Conservation (phyloP, 2,797 vertebrate species). For the Danio jaintianensis region DNA sequence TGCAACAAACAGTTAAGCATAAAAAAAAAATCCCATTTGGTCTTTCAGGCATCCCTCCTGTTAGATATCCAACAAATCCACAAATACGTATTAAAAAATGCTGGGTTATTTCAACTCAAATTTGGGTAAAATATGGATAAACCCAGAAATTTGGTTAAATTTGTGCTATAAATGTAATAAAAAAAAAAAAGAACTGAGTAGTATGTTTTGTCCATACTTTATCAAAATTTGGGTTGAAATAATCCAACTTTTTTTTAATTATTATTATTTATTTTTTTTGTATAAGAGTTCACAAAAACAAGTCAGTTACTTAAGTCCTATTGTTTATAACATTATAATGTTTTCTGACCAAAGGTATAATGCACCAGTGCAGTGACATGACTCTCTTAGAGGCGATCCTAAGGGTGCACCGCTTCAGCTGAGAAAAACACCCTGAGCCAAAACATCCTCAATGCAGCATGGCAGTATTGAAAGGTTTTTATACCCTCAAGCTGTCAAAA, state of each 20-base stretch:
- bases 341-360: neutral
- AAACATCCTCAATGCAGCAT: neutral
- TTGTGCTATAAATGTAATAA: no score
- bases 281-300: neutral
- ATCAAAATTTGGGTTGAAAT: no score
- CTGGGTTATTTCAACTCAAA: no score
- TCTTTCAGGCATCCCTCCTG: neutral
- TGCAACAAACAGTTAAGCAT: no score
- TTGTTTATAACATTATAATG: neutral
- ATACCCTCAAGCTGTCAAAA: neutral
- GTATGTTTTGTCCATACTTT: no score
- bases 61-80: neutral
- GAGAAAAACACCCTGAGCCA: conserved; percentile 7
- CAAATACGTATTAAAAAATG: neutral
- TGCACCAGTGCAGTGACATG: neutral
- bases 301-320: neutral
- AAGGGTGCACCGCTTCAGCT: neutral
- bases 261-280: no score
- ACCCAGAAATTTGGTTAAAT: no score
- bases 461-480: neutral
- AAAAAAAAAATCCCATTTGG: neutral
- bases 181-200: no score
- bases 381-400: neutral
- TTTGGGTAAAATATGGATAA: no score
- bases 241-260: no score